These are phyloP conservation scores for Cataglyphis rosenhaueri DNA, from an alignment of 2,888 invertebrate species.

Conservation along the genomic window DNA sequence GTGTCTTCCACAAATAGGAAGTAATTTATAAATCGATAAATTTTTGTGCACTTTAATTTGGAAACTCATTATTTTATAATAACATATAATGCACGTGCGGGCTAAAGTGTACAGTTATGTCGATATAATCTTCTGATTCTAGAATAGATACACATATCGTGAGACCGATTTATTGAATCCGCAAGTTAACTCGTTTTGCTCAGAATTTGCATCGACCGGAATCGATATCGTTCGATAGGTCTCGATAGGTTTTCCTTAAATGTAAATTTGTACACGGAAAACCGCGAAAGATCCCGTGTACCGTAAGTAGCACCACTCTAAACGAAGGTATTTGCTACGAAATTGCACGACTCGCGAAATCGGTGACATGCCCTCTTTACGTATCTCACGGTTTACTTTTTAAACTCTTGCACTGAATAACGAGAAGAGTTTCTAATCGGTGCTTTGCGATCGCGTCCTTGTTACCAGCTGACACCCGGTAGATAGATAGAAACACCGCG, in stretches of 20 bases:
- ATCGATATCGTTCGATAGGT: slow-evolving; percentile 26
- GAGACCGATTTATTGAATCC: slow-evolving; percentile 24
- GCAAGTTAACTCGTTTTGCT: slow-evolving; percentile 36
- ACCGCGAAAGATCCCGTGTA: slow-evolving; percentile 12
- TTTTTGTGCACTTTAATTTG: background rate
- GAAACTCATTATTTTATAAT: slow-evolving; percentile 5
- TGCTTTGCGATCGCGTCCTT: background rate
- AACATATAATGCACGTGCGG: background rate
- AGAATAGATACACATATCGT: slow-evolving; percentile 3
- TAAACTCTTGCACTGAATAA: background rate
- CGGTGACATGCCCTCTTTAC: no score
- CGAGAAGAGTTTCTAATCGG: background rate
- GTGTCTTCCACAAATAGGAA: background rate
- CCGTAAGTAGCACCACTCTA: slow-evolving; percentile 20
- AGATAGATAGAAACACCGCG: background rate
- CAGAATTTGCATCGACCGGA: slow-evolving; percentile 32
- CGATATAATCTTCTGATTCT: slow-evolving; percentile 39
- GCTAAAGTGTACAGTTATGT: background rate
- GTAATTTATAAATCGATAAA: background rate
- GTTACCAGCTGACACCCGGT: background rate
- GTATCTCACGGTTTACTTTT: background rate
- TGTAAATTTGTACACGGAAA: slow-evolving; percentile 37
- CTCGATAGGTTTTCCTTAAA: slow-evolving; percentile 34
- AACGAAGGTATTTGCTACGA: slow-evolving; percentile 21
- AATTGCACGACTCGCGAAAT: slow-evolving; percentile 6